Percentiles rank a stretch among this genome's conserved stretches.
These are phyloP conservation scores for Drosophila chauvacae DNA, from an alignment of 1,140 invertebrate species.

Conservation along the genomic window DNA sequence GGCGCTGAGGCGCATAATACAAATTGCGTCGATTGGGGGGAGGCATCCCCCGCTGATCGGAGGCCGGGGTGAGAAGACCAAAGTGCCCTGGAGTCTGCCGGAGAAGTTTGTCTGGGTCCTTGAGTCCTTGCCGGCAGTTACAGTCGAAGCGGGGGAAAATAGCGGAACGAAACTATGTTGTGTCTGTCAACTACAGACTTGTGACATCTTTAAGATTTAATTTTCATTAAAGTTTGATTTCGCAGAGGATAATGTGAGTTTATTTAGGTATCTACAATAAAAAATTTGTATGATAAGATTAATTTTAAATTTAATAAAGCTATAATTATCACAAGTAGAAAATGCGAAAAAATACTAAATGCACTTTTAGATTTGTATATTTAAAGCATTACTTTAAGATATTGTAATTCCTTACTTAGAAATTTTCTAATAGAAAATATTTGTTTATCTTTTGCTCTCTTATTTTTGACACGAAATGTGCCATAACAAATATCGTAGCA, in stretches of 20 bases:
- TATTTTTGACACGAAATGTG: no score
- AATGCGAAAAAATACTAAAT: no score
- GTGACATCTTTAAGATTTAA: background rate
- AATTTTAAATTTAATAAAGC: background rate
- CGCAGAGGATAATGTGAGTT: background rate
- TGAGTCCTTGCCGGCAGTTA: constrained; percentile 31
- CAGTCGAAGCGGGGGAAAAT: constrained; percentile 10
- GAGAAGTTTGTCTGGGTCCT: constrained; percentile 29
- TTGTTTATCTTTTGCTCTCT: no score
- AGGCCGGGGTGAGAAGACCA: background rate
- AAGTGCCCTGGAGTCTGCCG: constrained; percentile 7
- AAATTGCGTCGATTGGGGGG: constrained; percentile 77
- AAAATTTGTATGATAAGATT: background rate
- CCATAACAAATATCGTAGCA: no score
- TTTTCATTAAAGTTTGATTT: background rate
- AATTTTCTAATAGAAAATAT: no score
- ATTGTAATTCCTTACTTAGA: no score
- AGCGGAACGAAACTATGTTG: constrained; percentile 30
- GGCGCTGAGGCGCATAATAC: constrained; percentile 81
- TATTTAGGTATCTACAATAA: background rate
- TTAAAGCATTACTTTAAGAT: no score
- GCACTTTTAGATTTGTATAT: no score
- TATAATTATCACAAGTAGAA: background rate
- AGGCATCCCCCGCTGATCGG: constrained; percentile 36
- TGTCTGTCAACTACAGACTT: constrained; percentile 4